phyloP scores from a whole-genome alignment of 2,113 vertebrate species.

The Lepisosteus osseus region DNA sequence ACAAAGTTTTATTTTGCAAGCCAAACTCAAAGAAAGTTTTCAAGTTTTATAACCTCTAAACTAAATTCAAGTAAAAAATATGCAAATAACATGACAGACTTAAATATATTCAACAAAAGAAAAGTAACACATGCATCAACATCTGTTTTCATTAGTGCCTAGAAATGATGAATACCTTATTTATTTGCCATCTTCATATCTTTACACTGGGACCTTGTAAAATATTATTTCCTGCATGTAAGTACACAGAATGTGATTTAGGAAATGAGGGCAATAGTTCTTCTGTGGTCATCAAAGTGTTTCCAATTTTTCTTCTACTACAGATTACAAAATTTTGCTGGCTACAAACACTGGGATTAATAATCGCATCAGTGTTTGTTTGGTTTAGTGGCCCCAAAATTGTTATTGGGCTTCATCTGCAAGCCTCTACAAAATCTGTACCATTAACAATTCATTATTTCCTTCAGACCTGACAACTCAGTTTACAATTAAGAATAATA shows the following conservation, averaged over 20 bases:
- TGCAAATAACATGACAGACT: slow-evolving; percentile 22
- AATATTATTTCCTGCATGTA: too few species aligned
- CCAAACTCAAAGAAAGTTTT: slow-evolving; percentile 43
- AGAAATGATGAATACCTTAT: too few species aligned
- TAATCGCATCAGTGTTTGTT: neutral
- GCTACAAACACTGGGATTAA: neutral
- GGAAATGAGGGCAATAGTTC: slow-evolving; percentile 25
- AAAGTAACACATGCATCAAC: too few species aligned
- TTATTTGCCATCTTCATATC: too few species aligned
- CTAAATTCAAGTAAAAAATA: slow-evolving; percentile 58
- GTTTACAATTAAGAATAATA: neutral
- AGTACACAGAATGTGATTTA: neutral
- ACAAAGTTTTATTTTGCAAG: slow-evolving; percentile 57
- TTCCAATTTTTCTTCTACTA: slow-evolving; percentile 34
- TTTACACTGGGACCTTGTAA: too few species aligned
- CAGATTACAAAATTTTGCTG: neutral
- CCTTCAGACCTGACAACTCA: neutral
- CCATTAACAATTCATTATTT: too few species aligned
- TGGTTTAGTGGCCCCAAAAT: neutral
- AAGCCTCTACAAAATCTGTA: neutral
- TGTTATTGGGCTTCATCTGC: neutral
- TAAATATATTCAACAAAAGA: too few species aligned
- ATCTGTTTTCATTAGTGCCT: too few species aligned
- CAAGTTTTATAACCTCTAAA: slow-evolving; percentile 46
- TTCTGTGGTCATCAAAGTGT: slow-evolving; percentile 61